Base-by-base conservation (phyloP, 1,140 invertebrate genomes). In the Hesperophylax magnus region DNA sequence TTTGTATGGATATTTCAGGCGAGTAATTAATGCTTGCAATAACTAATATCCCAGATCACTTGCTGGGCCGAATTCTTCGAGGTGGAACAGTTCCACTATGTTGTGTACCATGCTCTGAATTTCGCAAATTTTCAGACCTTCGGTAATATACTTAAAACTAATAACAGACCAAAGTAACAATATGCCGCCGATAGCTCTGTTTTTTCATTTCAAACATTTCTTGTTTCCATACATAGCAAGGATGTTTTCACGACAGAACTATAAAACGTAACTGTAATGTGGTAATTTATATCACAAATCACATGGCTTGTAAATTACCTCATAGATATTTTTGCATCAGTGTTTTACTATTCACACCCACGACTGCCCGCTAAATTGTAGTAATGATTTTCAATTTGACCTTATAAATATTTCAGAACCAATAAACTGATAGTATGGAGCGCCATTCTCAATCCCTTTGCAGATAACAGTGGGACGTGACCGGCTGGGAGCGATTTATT, bases 391-490 rank as follows among this genome's bases (percentile, higher is more conserved):
- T 65, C 61, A 24, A 24, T 22, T 65, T 22, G 20, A 65, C 15
- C 61, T 52, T 22, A 47, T 71, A 71, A 52, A 52, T 71, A 67
- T 67, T 71, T n/a, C 67, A 18, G 39, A 71, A 24, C 67, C 67
- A 39, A 71, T 47, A 47, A 71, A n/a, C 67, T n/a, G 67, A 71
- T 71, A 11, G 67, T 20, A 71, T 53, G n/a, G 34, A 31, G 3
- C 27, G 17, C 22, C 27, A 17, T 31, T 65, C 27, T 24, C 67
- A 52, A 71, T 20, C 67, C 67, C 67, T 52, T 71, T 14, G 39
- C 67, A 47, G 67, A 71, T 71, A 71, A 71, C 67, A 71, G 47
- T 14, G 47, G 39, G 18, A 71, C 67, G 67, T 71, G 67, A 71
- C 67, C 47, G 39, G 39, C 67, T 39, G n/a, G n/a, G 34, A 18